Conservation (phyloP, 2,888 invertebrate genomes). For the Cataglyphis albicans region DNA sequence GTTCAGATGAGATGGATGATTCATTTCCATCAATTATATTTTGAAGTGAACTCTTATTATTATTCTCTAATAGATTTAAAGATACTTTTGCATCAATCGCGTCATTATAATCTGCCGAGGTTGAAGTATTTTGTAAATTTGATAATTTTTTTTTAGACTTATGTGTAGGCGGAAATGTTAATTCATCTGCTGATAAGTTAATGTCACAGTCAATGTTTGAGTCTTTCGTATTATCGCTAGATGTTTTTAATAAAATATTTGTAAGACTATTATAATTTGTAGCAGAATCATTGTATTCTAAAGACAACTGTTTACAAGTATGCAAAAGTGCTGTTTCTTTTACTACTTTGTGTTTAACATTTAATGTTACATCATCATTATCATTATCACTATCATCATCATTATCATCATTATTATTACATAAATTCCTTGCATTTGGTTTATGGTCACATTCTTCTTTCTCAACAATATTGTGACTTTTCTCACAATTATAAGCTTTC, state of each 20-base stretch:
- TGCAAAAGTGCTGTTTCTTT: neutral
- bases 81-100: slow-evolving; percentile 35
- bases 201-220: slow-evolving; percentile 28
- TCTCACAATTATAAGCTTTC: neutral
- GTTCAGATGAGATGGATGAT: slow-evolving; percentile 34
- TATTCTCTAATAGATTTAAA: slow-evolving; percentile 57
- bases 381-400: slow-evolving; percentile 46
- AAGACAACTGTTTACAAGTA: neutral
- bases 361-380: slow-evolving; percentile 36
- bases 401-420: slow-evolving; percentile 58
- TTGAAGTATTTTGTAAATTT: slow-evolving; percentile 42
- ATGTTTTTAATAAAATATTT: slow-evolving; percentile 22
- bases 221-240: slow-evolving; percentile 43
- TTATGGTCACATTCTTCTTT: slow-evolving; percentile 52
- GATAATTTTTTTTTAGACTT: slow-evolving; percentile 50
- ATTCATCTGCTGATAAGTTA: slow-evolving; percentile 41
- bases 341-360: neutral
- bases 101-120: slow-evolving; percentile 45
- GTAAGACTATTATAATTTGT: neutral
- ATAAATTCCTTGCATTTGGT: slow-evolving; percentile 36
- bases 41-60: slow-evolving; percentile 57
- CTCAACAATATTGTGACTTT: neutral
- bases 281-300: neutral
- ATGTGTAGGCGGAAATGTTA: slow-evolving; percentile 38
- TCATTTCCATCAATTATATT: slow-evolving; percentile 46